Base-by-base conservation (phyloP, 2,113 vertebrate genomes). In the Menura novaehollandiae region DNA sequence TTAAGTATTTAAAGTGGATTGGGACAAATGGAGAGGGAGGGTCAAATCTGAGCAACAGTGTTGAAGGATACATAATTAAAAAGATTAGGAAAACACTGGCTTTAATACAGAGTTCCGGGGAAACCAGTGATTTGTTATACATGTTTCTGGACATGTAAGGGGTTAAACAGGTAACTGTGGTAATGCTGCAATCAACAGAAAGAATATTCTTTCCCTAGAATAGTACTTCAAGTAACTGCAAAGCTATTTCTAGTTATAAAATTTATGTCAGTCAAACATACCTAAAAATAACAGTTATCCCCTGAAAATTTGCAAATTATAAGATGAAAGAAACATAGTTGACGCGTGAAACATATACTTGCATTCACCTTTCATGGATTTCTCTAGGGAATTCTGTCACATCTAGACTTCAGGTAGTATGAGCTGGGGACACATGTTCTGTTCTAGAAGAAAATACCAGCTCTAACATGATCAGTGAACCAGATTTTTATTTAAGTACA, bases 401-500 rank as follows among this genome's bases (percentile, higher is more conserved):
- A 37, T 60, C 26, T 58, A 52, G 21, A 47, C 56, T 72, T 67
- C 32, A 30, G 24, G 32, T 37, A 56, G 8, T 11, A 51, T n/a
- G 30, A 73, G 8, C 13, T 49, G 53, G 3, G 23, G 20, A 9
- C 2, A 3, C 1, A 3, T 24, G 8, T 11, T 91, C 33, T 55
- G 2, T 72, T 88, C 68, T 88, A 88, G 76, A 83, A 88, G 78
- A 68, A 93, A 82, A 85, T n/a, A 52, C 10, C 9, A 28, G 27
- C 37, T 76, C 26, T 53, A 80, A 71, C 21, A 86, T 35, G 51
- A 77, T 33, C 33, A 51, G 15, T 59, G 59, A 94, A 86, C 8
- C 41, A 73, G n/a, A 91, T 83, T 83, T 94, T 85, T 93, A 51
- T 94, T 83, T 62, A 91, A 89, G 35, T 67, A 59, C 43, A 91